These are phyloP conservation scores for Sipha flava DNA, from an alignment of 1,140 invertebrate species.

Conservation along the genomic window DNA sequence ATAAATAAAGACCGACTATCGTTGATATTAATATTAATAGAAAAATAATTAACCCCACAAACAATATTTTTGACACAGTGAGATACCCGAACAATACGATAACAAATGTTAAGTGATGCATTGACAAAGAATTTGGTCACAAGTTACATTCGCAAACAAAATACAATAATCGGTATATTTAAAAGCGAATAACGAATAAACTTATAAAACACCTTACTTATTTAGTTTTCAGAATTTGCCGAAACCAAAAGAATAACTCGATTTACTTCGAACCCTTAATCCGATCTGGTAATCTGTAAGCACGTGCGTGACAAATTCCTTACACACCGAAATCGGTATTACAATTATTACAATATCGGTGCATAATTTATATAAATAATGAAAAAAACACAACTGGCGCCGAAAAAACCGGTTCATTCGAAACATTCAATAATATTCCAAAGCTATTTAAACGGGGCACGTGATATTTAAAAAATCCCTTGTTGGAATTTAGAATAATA, in stretches of 20 bases:
- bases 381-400: background rate
- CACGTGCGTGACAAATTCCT: constrained; percentile 23
- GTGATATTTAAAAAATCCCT: constrained; percentile 26
- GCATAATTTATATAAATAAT: background rate
- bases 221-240: constrained; percentile 4
- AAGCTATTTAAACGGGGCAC: constrained; percentile 12
- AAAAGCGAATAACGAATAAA: background rate
- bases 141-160: background rate
- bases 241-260: background rate
- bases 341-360: background rate
- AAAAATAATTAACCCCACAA: background rate
- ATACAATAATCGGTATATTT: background rate
- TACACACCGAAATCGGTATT: background rate
- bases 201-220: background rate
- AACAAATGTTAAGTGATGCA: background rate
- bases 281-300: background rate
- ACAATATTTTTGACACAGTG: background rate
- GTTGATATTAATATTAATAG: background rate
- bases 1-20: background rate
- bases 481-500: constrained; percentile 14
- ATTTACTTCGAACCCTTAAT: constrained; percentile 17
- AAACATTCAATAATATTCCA: background rate
- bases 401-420: constrained; percentile 11
- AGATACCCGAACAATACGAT: background rate
- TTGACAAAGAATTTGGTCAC: background rate